Evolutionary conservation across 1,140 invertebrate species (phyloP).

Genomic region (Tigriopus japonicus): DNA sequence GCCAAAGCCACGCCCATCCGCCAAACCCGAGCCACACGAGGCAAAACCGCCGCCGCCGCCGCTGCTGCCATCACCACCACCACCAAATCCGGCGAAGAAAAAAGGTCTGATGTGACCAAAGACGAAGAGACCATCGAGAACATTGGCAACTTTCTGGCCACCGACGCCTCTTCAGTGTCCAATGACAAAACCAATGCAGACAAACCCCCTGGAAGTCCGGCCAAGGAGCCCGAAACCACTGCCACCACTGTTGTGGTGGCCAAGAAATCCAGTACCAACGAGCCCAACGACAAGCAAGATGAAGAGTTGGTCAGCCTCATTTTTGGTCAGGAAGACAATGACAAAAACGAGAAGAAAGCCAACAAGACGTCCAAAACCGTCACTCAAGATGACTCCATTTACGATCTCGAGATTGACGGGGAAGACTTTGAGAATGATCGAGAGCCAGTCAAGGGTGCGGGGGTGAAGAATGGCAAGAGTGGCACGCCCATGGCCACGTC

Average conservation of each 20-base stretch:
- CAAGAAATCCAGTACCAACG: not conserved
- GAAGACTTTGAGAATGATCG: not conserved
- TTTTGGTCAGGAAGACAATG: not conserved
- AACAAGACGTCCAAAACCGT: not conserved
- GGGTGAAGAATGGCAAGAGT: too few species aligned
- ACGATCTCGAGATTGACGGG: not conserved
- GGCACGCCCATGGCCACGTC: not conserved
- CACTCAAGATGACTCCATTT: not conserved
- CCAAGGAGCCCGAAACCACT: too few species aligned
- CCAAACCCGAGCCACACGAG: too few species aligned
- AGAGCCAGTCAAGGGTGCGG: too few species aligned
- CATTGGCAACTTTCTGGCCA: conserved; percentile 1
- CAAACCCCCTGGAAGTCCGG: too few species aligned
- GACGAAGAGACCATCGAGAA: not conserved
- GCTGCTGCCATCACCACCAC: too few species aligned
- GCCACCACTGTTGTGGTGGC: too few species aligned
- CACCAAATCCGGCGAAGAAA: too few species aligned
- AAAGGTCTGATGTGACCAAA: not conserved
- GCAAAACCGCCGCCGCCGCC: too few species aligned
- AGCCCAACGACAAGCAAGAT: not conserved
- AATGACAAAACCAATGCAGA: too few species aligned
- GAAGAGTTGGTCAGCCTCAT: not conserved
- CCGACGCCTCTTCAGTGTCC: too few species aligned
- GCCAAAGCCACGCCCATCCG: too few species aligned
- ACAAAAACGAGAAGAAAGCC: not conserved